These are phyloP conservation scores for Phrynocephalus forsythii DNA, from an alignment of 2,797 vertebrate species.

Conservation along the genomic window DNA sequence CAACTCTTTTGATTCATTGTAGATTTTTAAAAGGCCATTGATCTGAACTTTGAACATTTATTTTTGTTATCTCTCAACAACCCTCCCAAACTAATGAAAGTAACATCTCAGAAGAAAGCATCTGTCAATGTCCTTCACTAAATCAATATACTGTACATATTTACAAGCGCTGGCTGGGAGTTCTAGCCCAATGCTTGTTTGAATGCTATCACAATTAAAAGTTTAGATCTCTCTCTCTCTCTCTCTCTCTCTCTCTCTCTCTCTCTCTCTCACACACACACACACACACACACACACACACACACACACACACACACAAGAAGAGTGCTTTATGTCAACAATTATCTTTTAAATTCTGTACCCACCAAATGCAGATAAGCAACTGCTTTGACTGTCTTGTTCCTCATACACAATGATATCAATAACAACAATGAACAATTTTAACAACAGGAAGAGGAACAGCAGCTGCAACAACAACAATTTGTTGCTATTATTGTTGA, in stretches of 20 bases:
- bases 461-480: too few species aligned
- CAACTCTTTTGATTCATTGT: constrained; percentile 6
- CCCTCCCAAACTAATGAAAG: constrained; percentile 41
- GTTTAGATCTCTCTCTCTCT: neutral
- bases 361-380: neutral
- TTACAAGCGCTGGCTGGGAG: constrained; percentile 11
- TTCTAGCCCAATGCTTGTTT: neutral
- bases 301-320: neutral
- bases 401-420: neutral
- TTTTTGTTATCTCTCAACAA: constrained; percentile 10
- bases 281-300: too few species aligned
- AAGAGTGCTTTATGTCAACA: neutral
- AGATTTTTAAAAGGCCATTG: constrained; percentile 19
- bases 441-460: too few species aligned
- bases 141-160: constrained; percentile 37
- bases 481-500: too few species aligned
- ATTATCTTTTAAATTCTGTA: neutral
- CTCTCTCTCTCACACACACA: neutral
- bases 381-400: neutral
- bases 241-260: neutral
- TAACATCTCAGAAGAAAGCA: constrained; percentile 21
- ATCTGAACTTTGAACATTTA: constrained; percentile 26
- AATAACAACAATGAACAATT: too few species aligned
- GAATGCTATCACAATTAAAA: neutral
- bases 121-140: constrained; percentile 16